Evolutionary conservation across 1,140 invertebrate species (phyloP), one percentile per base, ranked within the genome.

Genomic region (Apis cerana): DNA sequence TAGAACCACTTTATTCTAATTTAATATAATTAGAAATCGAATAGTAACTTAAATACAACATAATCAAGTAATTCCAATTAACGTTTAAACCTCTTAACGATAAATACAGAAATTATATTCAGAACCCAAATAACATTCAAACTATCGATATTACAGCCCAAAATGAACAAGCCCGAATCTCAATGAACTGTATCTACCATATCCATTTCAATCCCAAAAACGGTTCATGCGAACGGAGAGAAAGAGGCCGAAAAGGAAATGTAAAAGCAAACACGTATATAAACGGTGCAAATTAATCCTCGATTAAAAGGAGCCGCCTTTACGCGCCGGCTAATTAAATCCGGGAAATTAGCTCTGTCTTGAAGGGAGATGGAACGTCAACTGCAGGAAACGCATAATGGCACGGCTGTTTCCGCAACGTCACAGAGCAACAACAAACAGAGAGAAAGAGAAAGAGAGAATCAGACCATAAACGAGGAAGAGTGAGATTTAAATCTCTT

Each of bases 281-380:
- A 33, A 19, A 19, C 33, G 21, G 23, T n/a, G 10, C 50, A 52
- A 56, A 68, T 84, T 78, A 84, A 84, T 75, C 54, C n/a, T n/a
- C 54, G 56, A 84, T 87, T 87, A 80, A 80, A 74, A 67, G 78
- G 48, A 71, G 27, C 19, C 48, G 54, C 48, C 64, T 78, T 74
- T 70, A 72, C 65, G 69, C 74, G 27, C 43, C 33, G 23, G 56
- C 48, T 87, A 84, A 87, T 88, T 85, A 88, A 88, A 87, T 88
- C 74, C 59, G 69, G 76, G 54, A 87, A 84, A 84, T 88, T 84
- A 87, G 61, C 64, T 54, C 69, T 67, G 83, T 75, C 76, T 62
- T 62, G 52, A 64, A 81, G 75, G 74, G 43, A 67, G 64, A 82
- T 67, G 69, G 27, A 77, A 81, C 78, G 76, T 87, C 81, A 80